phyloP scores from a whole-genome alignment of 1,140 invertebrate genomes.

The Zophobas morio region DNA sequence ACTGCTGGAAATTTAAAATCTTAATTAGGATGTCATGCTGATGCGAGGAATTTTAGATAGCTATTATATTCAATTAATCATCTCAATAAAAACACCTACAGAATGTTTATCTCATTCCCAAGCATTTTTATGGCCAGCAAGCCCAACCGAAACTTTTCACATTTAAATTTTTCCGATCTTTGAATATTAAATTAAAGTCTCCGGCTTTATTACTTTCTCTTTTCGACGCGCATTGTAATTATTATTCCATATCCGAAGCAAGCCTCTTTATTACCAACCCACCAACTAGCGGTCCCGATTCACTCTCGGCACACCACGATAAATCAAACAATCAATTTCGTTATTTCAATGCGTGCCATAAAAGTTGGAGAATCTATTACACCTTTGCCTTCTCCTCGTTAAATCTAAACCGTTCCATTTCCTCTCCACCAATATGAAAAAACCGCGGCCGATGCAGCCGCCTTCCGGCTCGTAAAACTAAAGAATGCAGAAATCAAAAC shows the following conservation, averaged over 20 bases:
- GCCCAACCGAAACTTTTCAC: not conserved
- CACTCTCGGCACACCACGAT: not conserved
- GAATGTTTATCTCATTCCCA: conserved; percentile 24
- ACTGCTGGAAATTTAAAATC: conserved; percentile 34
- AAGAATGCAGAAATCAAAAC: conserved; percentile 51
- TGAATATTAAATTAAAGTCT: not conserved
- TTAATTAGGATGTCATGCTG: conserved; percentile 39
- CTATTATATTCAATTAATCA: conserved; percentile 38
- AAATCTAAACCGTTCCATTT: too few species aligned
- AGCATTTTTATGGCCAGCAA: conserved; percentile 1
- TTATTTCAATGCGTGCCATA: not conserved
- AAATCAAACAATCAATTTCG: not conserved
- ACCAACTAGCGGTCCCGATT: too few species aligned
- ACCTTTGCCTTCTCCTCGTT: conserved; percentile 25
- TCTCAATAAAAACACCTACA: conserved; percentile 26
- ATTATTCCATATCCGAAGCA: too few species aligned
- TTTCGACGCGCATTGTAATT: not conserved
- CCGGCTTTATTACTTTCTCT: not conserved
- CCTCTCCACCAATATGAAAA: conserved; percentile 22
- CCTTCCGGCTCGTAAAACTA: conserved; percentile 25
- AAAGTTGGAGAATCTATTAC: conserved; percentile 7
- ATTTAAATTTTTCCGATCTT: conserved; percentile 2
- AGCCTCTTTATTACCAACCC: too few species aligned
- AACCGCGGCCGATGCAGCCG: not conserved
- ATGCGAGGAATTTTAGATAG: conserved; percentile 40